These are phyloP conservation scores for Poeciliopsis turrubarensis DNA, from an alignment of 2,113 vertebrate genomes.

Conservation along the genomic window DNA sequence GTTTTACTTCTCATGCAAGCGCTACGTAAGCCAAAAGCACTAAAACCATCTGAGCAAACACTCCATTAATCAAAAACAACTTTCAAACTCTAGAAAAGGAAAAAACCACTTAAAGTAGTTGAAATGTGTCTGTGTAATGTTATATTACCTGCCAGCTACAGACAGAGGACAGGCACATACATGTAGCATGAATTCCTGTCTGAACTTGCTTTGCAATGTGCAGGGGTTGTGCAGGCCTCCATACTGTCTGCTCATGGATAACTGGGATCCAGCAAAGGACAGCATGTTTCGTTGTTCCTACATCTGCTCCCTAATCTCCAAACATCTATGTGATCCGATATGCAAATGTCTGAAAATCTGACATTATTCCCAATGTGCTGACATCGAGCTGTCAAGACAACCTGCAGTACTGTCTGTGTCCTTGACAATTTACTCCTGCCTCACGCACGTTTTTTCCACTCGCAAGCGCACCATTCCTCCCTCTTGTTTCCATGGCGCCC, in stretches of 20 bases:
- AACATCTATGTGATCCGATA: neutral
- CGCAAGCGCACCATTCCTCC: slow-evolving; percentile 2
- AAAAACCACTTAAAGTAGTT: neutral
- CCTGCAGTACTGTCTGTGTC: neutral
- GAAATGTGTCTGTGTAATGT: neutral
- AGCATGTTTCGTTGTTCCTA: neutral
- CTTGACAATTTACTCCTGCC: neutral
- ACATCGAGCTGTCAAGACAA: neutral
- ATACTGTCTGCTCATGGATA: neutral
- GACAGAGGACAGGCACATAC: neutral
- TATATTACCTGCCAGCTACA: neutral
- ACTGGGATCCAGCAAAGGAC: neutral
- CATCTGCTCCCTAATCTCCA: neutral
- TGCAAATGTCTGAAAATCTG: neutral
- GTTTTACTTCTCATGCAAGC: neutral
- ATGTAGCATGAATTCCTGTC: neutral
- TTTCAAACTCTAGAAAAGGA: neutral
- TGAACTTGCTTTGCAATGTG: slow-evolving; percentile 11
- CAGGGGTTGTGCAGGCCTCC: neutral
- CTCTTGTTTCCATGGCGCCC: slow-evolving; percentile 71
- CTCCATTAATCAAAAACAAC: neutral
- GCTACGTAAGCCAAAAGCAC: neutral
- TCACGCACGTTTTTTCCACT: neutral
- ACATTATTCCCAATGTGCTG: neutral
- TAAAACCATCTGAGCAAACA: neutral